These are phyloP conservation scores for Sitobion miscanthi DNA, from an alignment of 1,140 invertebrate species.

Conservation along the genomic window DNA sequence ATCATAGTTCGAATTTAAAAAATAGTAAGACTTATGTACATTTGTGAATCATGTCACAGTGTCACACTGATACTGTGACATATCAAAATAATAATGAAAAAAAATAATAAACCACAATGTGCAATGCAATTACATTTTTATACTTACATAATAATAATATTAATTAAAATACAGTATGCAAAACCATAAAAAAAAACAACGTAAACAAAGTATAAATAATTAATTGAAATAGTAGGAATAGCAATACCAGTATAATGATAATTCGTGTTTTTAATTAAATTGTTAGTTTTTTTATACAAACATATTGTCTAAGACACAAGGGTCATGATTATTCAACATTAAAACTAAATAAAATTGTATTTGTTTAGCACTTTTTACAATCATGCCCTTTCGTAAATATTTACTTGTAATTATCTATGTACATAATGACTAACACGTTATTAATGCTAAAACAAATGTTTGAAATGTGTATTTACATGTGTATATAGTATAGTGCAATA, in stretches of 20 bases:
- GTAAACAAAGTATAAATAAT: conserved; percentile 41
- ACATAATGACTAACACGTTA: not conserved
- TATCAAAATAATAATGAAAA: not conserved
- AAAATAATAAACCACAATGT: not conserved
- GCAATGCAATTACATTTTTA: not conserved
- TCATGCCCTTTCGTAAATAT: not conserved
- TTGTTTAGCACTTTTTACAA: not conserved
- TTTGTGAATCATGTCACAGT: too few species aligned
- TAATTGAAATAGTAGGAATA: not conserved
- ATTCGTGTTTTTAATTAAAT: not conserved
- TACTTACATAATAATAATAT: not conserved
- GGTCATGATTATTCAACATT: not conserved
- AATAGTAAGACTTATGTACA: too few species aligned
- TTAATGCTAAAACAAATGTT: not conserved
- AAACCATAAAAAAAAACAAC: conserved; percentile 36
- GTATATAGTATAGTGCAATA: not conserved
- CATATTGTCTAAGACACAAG: not conserved
- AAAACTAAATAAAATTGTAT: not conserved
- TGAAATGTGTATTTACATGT: not conserved
- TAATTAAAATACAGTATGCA: not conserved
- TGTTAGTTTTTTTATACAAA: too few species aligned
- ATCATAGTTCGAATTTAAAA: too few species aligned
- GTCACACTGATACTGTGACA: too few species aligned
- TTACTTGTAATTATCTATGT: not conserved
- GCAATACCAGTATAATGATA: not conserved